These are phyloP conservation scores for Drosophila tristis DNA, from an alignment of 1,140 invertebrate species.

Conservation along the genomic window DNA sequence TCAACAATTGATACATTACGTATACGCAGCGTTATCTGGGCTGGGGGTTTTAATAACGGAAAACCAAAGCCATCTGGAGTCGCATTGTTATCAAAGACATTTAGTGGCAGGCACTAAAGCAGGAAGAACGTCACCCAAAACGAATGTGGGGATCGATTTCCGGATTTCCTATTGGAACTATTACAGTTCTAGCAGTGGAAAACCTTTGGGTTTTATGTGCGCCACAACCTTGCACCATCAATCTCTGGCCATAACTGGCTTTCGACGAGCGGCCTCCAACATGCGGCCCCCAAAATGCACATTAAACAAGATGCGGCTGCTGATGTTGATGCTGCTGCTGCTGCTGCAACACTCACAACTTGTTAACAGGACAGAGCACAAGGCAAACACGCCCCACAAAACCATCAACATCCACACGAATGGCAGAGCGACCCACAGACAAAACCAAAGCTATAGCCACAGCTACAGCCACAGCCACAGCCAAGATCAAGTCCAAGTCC, in stretches of 20 bases:
- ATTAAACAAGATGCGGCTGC: constrained; percentile 41
- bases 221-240: constrained; percentile 43
- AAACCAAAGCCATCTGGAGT: constrained; percentile 1
- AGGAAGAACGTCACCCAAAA: neutral
- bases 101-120: constrained; percentile 20
- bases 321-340: constrained; percentile 16
- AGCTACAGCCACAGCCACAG: constrained; percentile 15
- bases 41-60: neutral
- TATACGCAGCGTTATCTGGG: constrained; percentile 35
- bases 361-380: constrained; percentile 71
- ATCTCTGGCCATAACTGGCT: constrained; percentile 27
- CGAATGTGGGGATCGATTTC: neutral
- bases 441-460: constrained; percentile 17
- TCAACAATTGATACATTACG: constrained; percentile 14
- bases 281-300: constrained; percentile 18
- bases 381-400: constrained; percentile 44
- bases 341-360: constrained; percentile 45
- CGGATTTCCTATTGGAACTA: constrained; percentile 2
- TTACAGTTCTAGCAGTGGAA: neutral
- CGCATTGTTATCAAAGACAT: constrained; percentile 9
- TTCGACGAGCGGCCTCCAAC: constrained; percentile 6
- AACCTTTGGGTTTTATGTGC: constrained; percentile 9
- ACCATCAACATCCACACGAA: constrained; percentile 8
- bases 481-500: constrained; percentile 10
- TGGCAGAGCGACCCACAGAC: constrained; percentile 6